Evolutionary conservation across 30 jellyfish, hydroid and myxozoan genomes (phyloP), one percentile per base, ranked within the genome.

Genomic region (Clytia hemisphaerica): DNA sequence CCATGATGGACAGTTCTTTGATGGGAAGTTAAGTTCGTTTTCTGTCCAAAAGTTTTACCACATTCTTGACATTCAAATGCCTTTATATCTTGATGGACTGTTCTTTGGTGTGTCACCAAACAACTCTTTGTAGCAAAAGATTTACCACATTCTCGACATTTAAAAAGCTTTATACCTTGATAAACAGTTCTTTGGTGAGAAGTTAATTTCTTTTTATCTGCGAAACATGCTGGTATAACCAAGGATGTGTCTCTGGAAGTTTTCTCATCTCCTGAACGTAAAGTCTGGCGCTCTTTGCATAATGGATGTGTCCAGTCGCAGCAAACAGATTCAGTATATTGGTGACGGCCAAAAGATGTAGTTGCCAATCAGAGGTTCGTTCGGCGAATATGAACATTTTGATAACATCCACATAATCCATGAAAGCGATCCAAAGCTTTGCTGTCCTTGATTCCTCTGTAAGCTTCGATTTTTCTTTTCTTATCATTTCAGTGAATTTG

Each of bases 221-320:
- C n/a, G n/a, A n/a, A n/a, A n/a, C n/a, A n/a, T n/a, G n/a, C 6
- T 69, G 19, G 28, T 34, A 37, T 28, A 78, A 10, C 59, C 51
- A 44, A 10, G 86, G 86, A 25, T 67, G 78, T 19, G 67, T 67
- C 33, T 2, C 57, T 35, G 45, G 79, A 16, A 78, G 87, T 51
- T 12, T 21, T 37, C 27, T 29, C 92, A 77, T 77, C 25, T 47
- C 58, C 40, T 68, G 92, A 36, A 77, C 34, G 42, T 77, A 77
- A 2, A 77, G 22, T 32, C 86, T 46, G 9, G 73, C 78, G 34
- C 61, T 34, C 59, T 77, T 77, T 1, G 86, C 86, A 45, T 67
- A 77, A 19, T 50, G 34, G 62, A 50, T 75, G 35, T 75, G 89
- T 12, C 89, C 89, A 22, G 89, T 6, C 4, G 83, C 89, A 9